Evolutionary conservation across 1,140 invertebrate species (phyloP).

Genomic region (Eumaeus atala): DNA sequence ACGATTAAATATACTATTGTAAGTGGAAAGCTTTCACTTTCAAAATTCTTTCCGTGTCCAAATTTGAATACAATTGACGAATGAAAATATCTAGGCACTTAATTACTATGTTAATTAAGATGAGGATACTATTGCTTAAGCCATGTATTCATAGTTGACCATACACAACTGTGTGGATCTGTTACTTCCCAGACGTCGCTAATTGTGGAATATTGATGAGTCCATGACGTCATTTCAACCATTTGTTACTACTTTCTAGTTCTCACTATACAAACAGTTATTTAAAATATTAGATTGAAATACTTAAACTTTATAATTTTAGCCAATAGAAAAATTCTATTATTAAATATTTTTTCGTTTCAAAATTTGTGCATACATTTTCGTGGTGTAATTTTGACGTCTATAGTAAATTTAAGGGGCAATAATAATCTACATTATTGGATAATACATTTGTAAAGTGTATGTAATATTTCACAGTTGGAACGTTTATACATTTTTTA

Average conservation of each 20-base stretch:
- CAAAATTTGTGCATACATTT: conserved; percentile 7
- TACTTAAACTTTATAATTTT: neutral
- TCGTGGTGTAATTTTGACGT: conserved; percentile 2
- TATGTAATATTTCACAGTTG: no score
- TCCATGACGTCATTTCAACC: no score
- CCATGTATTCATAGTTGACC: conserved; percentile 4
- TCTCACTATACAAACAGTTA: conserved; percentile 6
- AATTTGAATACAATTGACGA: conserved; percentile 4
- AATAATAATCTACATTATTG: no score
- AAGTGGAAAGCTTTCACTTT: no score
- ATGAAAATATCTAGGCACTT: conserved; percentile 9
- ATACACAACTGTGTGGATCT: no score
- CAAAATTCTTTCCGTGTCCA: no score
- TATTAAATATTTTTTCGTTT: conserved; percentile 1
- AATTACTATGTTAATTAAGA: conserved; percentile 7
- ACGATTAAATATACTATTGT: no score
- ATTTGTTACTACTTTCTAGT: neutral
- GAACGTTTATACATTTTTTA: no score
- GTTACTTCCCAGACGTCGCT: no score
- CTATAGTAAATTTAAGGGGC: no score
- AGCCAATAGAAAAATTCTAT: neutral
- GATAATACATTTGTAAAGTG: no score
- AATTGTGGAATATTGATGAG: no score
- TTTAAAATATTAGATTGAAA: conserved; percentile 4
- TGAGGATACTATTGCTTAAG: neutral